A percentile compares a stretch with the other conserved stretches of the same genome.
Evolutionary conservation across 2,888 invertebrate genomes (phyloP).

Genomic region (Meganola albula): DNA sequence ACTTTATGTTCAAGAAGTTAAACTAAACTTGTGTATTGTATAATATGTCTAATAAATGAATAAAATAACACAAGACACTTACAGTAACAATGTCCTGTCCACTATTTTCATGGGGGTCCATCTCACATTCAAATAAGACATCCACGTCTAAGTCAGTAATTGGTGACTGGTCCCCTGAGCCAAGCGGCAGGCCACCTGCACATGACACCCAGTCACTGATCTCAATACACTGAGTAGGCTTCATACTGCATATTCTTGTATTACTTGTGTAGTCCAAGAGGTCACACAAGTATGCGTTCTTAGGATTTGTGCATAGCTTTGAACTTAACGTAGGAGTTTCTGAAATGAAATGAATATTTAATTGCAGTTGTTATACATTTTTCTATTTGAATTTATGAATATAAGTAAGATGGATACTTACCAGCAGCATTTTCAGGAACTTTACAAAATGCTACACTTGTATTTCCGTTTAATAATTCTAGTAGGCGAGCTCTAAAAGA

Average conservation of each 20-base stretch:
- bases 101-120: slow-evolving; percentile 58
- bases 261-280: slow-evolving; percentile 71
- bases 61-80: slow-evolving; percentile 19
- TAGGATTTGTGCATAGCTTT: slow-evolving; percentile 73
- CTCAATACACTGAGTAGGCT: slow-evolving; percentile 65
- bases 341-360: slow-evolving; percentile 33
- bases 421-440: slow-evolving; percentile 74
- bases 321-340: slow-evolving; percentile 75
- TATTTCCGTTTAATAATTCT: slow-evolving; percentile 76
- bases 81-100: slow-evolving; percentile 50
- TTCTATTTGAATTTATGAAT: background rate
- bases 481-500: slow-evolving; percentile 83
- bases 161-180: slow-evolving; percentile 48
- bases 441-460: slow-evolving; percentile 79
- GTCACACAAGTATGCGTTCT: slow-evolving; percentile 79
- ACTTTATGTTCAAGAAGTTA: too few relatives aligned
- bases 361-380: background rate
- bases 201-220: slow-evolving; percentile 68
- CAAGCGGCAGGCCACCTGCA: slow-evolving; percentile 57
- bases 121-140: slow-evolving; percentile 67
- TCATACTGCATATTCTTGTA: slow-evolving; percentile 70
- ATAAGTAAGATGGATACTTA: slow-evolving; percentile 23
- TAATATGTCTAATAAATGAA: too few relatives aligned
- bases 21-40: too few relatives aligned
- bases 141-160: slow-evolving; percentile 59